Evolutionary conservation across 1,140 invertebrate genomes (phyloP).

Genomic region (Battus philenor): DNA sequence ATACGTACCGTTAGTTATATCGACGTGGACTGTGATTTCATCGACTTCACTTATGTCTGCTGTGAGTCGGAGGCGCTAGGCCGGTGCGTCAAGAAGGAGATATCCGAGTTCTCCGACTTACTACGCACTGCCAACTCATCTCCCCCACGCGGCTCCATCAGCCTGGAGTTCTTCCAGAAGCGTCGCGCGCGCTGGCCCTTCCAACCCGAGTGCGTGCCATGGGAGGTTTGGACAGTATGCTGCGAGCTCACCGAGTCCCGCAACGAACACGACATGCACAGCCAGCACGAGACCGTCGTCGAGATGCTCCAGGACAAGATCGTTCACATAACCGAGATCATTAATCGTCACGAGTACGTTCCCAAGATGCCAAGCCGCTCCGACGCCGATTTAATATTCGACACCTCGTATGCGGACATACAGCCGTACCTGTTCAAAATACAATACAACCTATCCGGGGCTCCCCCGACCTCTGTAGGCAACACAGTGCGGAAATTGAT

Average conservation of each 20-base stretch:
- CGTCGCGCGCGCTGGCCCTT: constrained; percentile 93
- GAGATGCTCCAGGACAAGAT: constrained; percentile 95
- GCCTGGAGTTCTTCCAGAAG: constrained; percentile 96
- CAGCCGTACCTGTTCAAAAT: constrained; percentile 97
- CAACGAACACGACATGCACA: constrained; percentile 92
- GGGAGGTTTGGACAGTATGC: constrained; percentile 98
- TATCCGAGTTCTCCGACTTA: constrained; percentile 90
- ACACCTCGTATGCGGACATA: constrained; percentile 92
- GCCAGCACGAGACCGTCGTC: constrained; percentile 91
- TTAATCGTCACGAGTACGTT: constrained; percentile 96
- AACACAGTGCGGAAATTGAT: constrained; percentile 94
- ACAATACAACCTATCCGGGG: constrained; percentile 85
- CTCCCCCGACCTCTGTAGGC: constrained; percentile 84
- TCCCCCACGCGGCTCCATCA: constrained; percentile 85
- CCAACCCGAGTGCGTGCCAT: constrained; percentile 92
- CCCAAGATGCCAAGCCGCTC: constrained; percentile 96
- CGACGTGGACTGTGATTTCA: constrained; percentile 97
- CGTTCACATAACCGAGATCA: constrained; percentile 94
- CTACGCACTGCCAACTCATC: constrained; percentile 83
- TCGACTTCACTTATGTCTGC: constrained; percentile 97
- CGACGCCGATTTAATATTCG: constrained; percentile 95
- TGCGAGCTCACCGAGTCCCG: constrained; percentile 90
- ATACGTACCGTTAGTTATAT: constrained; percentile 96
- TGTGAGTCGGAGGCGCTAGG: constrained; percentile 90
- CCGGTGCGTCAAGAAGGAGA: constrained; percentile 85